Evolutionary conservation across 2,797 vertebrate species (phyloP), one percentile per base, ranked within the genome.

Genomic region (Urosaurus nigricauda): DNA sequence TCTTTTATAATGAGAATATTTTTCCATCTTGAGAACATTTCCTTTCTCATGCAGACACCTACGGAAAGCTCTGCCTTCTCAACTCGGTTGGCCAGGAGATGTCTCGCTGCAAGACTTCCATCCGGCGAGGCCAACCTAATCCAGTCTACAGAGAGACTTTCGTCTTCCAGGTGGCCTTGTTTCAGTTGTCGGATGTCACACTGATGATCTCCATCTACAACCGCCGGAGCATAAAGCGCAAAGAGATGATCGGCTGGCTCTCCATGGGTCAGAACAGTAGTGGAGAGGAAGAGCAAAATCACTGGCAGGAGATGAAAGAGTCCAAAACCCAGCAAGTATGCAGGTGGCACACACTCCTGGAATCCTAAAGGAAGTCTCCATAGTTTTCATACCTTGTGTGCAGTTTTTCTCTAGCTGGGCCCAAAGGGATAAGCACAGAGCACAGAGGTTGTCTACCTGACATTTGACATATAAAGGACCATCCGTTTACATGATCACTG

Each of bases 81-180:
- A 98, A 98, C 96, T 98, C 98, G 0, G 95, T 98, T 65, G 99
- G 99, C 17, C 98, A 99, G 92, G 98, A 99, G 97, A 98, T 99
- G 95, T 99, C 98, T 0, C 98, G 98, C 29, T 99, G 98, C 94
- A 99, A 99, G 97, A 99, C 99, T 0, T 98, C 99, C 1, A 74
- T 99, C 89, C 98, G 98, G 0, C 98, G 98, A 47, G 98, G 98
- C 0, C 99, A 99, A 91, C 99, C 99, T 84, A 99, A 99, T 95
- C 99, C 99, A 0, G 96, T 99, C 94, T 99, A 98, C 96, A 99
- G 99, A 97, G 99, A 99, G 96, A 99, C 98, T 0, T 99, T 99
- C 93, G 97, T 99, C 94, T 99, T 99, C 98, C 99, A 99, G 95
- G 98, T 99, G 88, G 98, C 99, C 40, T 97, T 99, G 71, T 99